Percentiles rank a stretch among this genome's conserved stretches.
phyloP scores from a whole-genome alignment of 2,888 invertebrate genomes.

The Leptodirus hochenwartii region DNA sequence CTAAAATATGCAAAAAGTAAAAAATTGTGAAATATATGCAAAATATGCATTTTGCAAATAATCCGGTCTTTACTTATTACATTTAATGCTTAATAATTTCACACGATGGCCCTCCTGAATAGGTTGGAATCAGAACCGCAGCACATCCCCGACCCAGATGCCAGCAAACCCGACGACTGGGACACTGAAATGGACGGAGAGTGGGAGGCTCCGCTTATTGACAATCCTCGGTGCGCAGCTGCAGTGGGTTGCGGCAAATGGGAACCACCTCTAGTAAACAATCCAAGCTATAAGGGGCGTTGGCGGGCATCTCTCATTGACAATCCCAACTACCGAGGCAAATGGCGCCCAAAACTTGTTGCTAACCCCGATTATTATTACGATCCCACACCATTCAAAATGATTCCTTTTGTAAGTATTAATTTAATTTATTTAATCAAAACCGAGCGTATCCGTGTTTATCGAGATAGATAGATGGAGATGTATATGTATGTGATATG shows the following conservation, averaged over 20 bases:
- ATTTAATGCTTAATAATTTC: no score
- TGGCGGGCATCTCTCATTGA: slow-evolving; percentile 82
- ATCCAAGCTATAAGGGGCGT: slow-evolving; percentile 82
- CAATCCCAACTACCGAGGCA: slow-evolving; percentile 90
- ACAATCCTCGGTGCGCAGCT: slow-evolving; percentile 68
- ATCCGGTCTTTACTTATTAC: no score
- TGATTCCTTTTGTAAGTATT: slow-evolving; percentile 74
- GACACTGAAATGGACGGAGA: slow-evolving; percentile 97
- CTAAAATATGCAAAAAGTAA: no score
- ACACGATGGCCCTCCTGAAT: no score
- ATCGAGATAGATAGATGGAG: not conserved
- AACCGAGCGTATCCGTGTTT: no score
- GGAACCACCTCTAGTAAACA: slow-evolving; percentile 67
- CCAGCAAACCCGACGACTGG: slow-evolving; percentile 86
- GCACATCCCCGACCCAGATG: slow-evolving; percentile 70
- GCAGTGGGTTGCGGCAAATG: slow-evolving; percentile 85
- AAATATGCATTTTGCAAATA: no score
- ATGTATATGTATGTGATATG: no score
- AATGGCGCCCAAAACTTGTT: slow-evolving; percentile 79
- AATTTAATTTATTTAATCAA: slow-evolving; percentile 5
- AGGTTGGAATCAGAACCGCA: slow-evolving; percentile 80
- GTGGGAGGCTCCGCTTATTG: slow-evolving; percentile 90
- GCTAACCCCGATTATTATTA: slow-evolving; percentile 87
- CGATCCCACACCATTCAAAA: slow-evolving; percentile 75
- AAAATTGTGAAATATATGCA: no score